These are phyloP conservation scores for Pristionchus maxplancki DNA, from an alignment of 2,888 invertebrate species.

Conservation along the genomic window DNA sequence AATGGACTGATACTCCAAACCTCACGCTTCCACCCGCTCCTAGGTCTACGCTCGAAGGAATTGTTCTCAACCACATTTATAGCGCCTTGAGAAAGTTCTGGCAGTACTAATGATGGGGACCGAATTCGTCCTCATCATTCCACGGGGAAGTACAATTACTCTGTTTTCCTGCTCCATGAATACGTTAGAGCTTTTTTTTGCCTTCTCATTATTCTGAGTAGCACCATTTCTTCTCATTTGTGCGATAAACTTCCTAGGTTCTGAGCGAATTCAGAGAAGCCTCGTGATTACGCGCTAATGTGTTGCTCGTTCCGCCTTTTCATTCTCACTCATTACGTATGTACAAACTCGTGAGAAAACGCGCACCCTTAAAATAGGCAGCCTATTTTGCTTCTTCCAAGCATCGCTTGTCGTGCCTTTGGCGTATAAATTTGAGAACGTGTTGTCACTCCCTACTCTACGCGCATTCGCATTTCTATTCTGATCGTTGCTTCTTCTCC, in stretches of 20 bases:
- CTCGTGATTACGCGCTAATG: no score
- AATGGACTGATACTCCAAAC: no score
- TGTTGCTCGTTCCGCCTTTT: no score
- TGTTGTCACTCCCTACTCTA: no score
- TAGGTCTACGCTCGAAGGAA: no score
- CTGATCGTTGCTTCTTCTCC: no score
- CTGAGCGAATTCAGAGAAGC: not conserved
- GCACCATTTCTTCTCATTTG: not conserved
- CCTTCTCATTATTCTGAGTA: not conserved
- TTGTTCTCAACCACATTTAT: no score
- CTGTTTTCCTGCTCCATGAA: not conserved
- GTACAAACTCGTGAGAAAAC: no score
- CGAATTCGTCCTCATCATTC: not conserved
- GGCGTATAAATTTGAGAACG: not conserved
- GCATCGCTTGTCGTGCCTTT: not conserved
- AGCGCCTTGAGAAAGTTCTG: no score
- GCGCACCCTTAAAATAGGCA: not conserved
- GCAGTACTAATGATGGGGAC: no score
- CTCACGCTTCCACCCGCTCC: no score
- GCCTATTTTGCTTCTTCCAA: not conserved
- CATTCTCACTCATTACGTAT: no score
- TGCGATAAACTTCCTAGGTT: not conserved
- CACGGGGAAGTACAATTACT: not conserved
- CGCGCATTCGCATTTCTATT: not conserved
- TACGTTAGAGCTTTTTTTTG: not conserved